A percentile compares a stretch with the other conserved stretches of the same genome.
Conservation (phyloP, 2,113 vertebrate genomes). For the Mustela nigripes region DNA sequence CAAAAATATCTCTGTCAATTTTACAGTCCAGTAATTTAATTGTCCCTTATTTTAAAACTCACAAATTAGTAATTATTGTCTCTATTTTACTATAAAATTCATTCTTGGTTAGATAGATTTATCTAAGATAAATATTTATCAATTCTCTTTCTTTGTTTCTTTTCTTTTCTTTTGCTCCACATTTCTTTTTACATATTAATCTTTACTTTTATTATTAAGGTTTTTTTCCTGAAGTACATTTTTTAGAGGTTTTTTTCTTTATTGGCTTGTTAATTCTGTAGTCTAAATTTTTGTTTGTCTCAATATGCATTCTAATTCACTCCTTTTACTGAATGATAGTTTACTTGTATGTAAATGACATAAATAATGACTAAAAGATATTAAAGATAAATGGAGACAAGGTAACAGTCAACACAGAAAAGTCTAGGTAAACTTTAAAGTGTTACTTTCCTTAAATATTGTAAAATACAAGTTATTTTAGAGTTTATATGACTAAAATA, state of each 20-base stretch:
- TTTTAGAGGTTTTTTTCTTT: background rate
- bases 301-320: background rate
- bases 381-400: background rate
- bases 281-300: constrained; percentile 15
- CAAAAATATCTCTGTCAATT: background rate
- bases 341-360: background rate
- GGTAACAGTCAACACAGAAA: background rate
- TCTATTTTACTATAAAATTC: constrained; percentile 7
- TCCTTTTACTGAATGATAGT: background rate
- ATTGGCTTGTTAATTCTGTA: background rate
- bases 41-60: constrained; percentile 32
- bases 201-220: background rate
- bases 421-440: constrained; percentile 10
- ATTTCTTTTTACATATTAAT: background rate
- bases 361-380: background rate
- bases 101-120: background rate
- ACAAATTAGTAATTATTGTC: background rate
- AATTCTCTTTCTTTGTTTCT: background rate
- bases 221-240: background rate
- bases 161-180: background rate
- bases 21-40: background rate
- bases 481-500: background rate
- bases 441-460: constrained; percentile 6
- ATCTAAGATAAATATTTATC: background rate
- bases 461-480: background rate